phyloP scores from a whole-genome alignment of 37 sponge, comb jelly and placozoan species.

The Haliclona indistincta region DNA sequence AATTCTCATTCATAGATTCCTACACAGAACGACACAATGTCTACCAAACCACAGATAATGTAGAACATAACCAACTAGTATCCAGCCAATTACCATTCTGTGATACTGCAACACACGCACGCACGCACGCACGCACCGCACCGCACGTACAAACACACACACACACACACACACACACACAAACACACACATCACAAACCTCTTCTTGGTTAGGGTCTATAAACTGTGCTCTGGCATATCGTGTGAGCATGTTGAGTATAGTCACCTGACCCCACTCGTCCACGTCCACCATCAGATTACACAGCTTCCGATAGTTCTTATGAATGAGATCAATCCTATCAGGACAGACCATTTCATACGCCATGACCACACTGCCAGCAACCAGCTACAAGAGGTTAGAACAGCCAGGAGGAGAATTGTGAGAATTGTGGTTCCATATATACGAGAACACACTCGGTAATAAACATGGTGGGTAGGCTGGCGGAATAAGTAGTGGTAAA shows the following conservation, averaged over 20 bases:
- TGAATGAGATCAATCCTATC: slow-evolving; percentile 97
- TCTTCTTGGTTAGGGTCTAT: slow-evolving; percentile 76
- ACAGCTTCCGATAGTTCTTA: slow-evolving; percentile 98
- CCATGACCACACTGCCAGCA: slow-evolving; percentile 98
- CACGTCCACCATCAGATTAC: slow-evolving; percentile 94
- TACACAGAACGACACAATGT: neutral
- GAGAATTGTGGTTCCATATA: too few relatives aligned
- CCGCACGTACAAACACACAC: neutral
- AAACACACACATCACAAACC: slow-evolving; percentile 9
- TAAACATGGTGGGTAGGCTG: too few relatives aligned
- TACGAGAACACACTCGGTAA: too few relatives aligned
- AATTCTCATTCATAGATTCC: slow-evolving; percentile 48
- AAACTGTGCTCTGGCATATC: slow-evolving; percentile 98
- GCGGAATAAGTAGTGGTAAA: too few relatives aligned
- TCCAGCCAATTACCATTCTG: neutral
- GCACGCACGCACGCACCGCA: neutral
- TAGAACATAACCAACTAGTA: neutral
- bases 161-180: slow-evolving; percentile 24
- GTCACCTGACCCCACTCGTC: slow-evolving; percentile 99
- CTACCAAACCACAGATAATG: neutral
- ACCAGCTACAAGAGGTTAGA: slow-evolving; percentile 67
- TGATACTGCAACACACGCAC: neutral
- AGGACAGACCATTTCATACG: slow-evolving; percentile 97
- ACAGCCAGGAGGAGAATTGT: too few relatives aligned
- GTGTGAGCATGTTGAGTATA: slow-evolving; percentile 95